These are phyloP conservation scores for Hybos culiciformis DNA, from an alignment of 2,888 invertebrate species.

Conservation along the genomic window DNA sequence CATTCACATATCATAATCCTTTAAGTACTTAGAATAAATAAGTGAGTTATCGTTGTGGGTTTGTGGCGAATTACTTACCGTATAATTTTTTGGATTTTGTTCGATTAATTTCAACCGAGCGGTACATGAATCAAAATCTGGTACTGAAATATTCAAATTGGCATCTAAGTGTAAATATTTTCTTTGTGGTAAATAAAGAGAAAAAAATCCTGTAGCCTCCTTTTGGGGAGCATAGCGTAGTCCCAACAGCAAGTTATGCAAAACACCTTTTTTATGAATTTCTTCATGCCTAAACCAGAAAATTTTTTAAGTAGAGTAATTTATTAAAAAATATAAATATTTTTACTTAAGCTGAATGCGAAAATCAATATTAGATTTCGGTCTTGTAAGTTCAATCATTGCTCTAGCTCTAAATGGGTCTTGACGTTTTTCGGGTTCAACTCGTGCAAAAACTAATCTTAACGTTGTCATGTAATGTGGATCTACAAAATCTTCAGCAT, in stretches of 20 bases:
- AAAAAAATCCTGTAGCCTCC: constrained; percentile 43
- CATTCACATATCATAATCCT: too few relatives aligned
- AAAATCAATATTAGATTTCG: constrained; percentile 52
- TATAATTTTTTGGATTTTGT: constrained; percentile 42
- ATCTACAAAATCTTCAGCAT: constrained; percentile 45
- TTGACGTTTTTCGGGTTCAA: constrained; percentile 17
- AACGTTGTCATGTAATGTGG: constrained; percentile 46
- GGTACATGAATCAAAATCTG: constrained; percentile 56
- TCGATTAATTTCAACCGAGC: constrained; percentile 52
- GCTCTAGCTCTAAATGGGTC: constrained; percentile 42
- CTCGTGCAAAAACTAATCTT: constrained; percentile 45
- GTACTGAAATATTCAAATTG: constrained; percentile 58
- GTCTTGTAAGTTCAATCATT: constrained; percentile 47
- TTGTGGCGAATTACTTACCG: not conserved
- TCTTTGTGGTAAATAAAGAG: constrained; percentile 50
- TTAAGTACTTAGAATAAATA: too few relatives aligned
- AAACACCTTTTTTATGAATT: constrained; percentile 37
- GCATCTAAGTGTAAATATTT: constrained; percentile 53
- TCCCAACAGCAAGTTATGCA: too few relatives aligned
- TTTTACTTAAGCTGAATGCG: constrained; percentile 40
- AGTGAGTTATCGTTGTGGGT: too few relatives aligned
- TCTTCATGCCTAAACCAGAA: constrained; percentile 28
- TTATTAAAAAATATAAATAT: too few relatives aligned
- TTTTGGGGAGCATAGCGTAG: constrained; percentile 48
- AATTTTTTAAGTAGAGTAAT: not conserved